Base-by-base conservation (phyloP, 1,140 invertebrate species). In the Saccostrea glomerata region DNA sequence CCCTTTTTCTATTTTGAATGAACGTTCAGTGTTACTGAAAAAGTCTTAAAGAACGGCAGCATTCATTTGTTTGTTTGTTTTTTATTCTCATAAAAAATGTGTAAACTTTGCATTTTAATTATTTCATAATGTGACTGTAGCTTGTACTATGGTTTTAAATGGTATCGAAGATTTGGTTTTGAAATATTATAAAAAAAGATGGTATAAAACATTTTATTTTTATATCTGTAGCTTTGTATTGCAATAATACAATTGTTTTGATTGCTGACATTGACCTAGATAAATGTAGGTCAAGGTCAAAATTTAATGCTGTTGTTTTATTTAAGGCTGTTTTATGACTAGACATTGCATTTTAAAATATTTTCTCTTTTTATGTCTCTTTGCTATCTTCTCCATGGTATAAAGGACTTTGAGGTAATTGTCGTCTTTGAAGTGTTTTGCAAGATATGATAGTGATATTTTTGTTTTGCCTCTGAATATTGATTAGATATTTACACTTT, bases 351-450 rank as follows among this genome's bases (percentile, higher is more conserved):
- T 91, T 88, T 89, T 90, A 87, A 89, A 87, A 90, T 92, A 88
- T 91, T 86, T 91, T 89, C 87, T 88, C 83, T 92, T 90, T 90
- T 89, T 86, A 84, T 89, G 89, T 88, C 90, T 90, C 91, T 86
- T 89, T 88, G 88, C 89, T 88, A 89, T 87, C 88, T 85, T 89
- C 88, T 89, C 90, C 88, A 83, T 90, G 89, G 87, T 89, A 85
- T 90, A 36, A 77, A 92, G 92, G 92, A 93, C 73, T 92, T 92
- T 91, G 92, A 92, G 92, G 92, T 93, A 92, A 92, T 85, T 89
- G 90, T 91, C 86, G 77, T 90, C 70, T 86, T 66, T 82, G 20
- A 23, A 30, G 30, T 63, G 58, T 77, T 23, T 77, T 77, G 70
- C 70, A 77, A 77, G 25, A 77, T 77, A 77, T 30, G 30, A 30